phyloP scores from a whole-genome alignment of 2,797 vertebrate species.

The Sebastes ruberrimus region DNA sequence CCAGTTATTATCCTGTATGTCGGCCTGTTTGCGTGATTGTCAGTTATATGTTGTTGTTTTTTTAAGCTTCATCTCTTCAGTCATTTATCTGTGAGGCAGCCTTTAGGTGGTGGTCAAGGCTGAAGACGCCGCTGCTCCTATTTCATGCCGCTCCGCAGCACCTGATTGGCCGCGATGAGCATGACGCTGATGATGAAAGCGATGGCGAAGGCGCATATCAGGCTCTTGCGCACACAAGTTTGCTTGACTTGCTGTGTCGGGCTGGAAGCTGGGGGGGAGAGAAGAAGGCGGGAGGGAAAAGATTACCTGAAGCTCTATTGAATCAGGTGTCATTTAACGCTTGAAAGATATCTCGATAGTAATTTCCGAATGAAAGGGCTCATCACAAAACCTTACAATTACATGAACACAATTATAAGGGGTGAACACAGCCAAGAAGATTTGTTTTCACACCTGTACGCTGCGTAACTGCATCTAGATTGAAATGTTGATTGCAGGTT shows the following conservation, averaged over 20 bases:
- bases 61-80: constrained; percentile 10
- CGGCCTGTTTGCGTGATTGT: constrained; percentile 45
- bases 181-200: constrained; percentile 99
- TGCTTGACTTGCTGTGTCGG: constrained; percentile 98
- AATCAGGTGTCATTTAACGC: constrained; percentile 39
- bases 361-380: constrained; percentile 51
- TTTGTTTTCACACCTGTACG: constrained; percentile 54
- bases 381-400: constrained; percentile 29
- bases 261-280: constrained; percentile 80
- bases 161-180: constrained; percentile 98
- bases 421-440: constrained; percentile 12
- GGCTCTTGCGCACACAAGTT: constrained; percentile 96
- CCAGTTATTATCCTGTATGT: not conserved
- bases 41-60: constrained; percentile 23
- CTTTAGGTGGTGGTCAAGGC: constrained; percentile 51
- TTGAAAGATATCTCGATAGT: constrained; percentile 37
- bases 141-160: constrained; percentile 97
- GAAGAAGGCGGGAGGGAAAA: not conserved
- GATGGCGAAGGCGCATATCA: constrained; percentile 98
- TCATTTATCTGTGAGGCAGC: constrained; percentile 39
- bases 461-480: constrained; percentile 39
- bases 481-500: constrained; percentile 54
- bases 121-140: constrained; percentile 65
- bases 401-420: constrained; percentile 43
- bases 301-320: constrained; percentile 1